phyloP scores from a whole-genome alignment of 2,113 vertebrate genomes.

The Zingel zingel region DNA sequence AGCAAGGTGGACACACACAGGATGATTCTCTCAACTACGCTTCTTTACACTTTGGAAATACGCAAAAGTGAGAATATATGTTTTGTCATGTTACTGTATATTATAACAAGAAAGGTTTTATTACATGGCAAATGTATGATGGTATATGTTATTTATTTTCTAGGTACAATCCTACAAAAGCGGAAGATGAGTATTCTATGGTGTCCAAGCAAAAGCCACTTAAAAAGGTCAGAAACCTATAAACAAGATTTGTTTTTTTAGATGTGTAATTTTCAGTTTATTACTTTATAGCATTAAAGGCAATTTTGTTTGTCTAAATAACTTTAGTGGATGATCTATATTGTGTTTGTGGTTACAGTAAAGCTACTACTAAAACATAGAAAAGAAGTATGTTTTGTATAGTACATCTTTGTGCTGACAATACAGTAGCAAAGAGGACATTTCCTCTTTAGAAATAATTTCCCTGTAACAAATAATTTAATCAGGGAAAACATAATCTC shows the following conservation, averaged over 20 bases:
- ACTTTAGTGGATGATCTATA: neutral
- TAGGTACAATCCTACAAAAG: constrained; percentile 15
- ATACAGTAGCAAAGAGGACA: neutral
- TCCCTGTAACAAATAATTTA: neutral
- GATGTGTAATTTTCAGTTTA: neutral
- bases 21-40: constrained; percentile 61
- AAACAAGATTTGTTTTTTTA: neutral
- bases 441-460: neutral
- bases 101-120: neutral
- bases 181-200: constrained; percentile 40
- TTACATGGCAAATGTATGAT: neutral
- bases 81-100: neutral
- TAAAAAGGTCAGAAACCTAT: constrained; percentile 52
- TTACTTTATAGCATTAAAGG: neutral
- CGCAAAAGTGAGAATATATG: constrained; percentile 42
- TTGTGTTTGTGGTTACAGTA: neutral
- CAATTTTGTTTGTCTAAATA: neutral
- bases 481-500: neutral
- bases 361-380: neutral
- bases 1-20: constrained; percentile 1
- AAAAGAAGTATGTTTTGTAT: neutral
- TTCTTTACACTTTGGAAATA: constrained; percentile 54
- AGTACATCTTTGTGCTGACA: neutral
- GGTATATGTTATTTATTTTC: neutral
- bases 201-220: constrained; percentile 24